A percentile compares a stretch with the other conserved stretches of the same genome.
Conservation (phyloP, 1,140 invertebrate species). For the Laupala kohalensis region DNA sequence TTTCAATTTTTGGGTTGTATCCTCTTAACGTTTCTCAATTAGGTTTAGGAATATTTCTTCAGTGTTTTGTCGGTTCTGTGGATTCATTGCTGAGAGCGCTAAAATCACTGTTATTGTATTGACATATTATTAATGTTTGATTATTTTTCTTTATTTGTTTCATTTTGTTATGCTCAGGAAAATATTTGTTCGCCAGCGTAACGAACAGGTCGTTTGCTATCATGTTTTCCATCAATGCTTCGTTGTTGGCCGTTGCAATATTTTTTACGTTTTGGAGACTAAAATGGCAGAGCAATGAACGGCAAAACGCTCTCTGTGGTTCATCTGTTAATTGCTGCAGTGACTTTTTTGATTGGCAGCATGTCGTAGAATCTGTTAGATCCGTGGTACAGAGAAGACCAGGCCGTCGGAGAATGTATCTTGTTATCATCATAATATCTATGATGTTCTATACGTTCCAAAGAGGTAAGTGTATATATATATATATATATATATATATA, state of each 20-base stretch:
- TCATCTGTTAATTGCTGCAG: neutral
- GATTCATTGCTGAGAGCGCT: too few relatives aligned
- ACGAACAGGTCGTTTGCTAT: conserved; percentile 44
- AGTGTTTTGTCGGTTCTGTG: too few relatives aligned
- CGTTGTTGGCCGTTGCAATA: conserved; percentile 41
- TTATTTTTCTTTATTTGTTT: neutral
- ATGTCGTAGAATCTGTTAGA: conserved; percentile 42
- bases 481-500: neutral
- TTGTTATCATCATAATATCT: conserved; percentile 47
- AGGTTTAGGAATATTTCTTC: too few relatives aligned
- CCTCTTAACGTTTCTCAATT: too few relatives aligned
- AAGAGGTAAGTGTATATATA: conserved; percentile 30
- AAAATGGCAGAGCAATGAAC: conserved; percentile 47
- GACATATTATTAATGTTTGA: neutral
- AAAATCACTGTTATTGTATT: too few relatives aligned
- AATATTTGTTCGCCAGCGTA: conserved; percentile 39
- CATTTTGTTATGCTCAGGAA: conserved; percentile 28
- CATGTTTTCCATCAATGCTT: conserved; percentile 56
- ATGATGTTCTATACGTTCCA: conserved; percentile 68
- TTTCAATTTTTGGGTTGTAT: too few relatives aligned
- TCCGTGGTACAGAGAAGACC: conserved; percentile 41
- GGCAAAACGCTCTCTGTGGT: conserved; percentile 27
- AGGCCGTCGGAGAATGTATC: conserved; percentile 38
- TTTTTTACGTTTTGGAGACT: conserved; percentile 43
- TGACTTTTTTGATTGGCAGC: conserved; percentile 56